Conservation (phyloP, 92 coral and sea anemone genomes). For the Anthopleura xanthogrammica region DNA sequence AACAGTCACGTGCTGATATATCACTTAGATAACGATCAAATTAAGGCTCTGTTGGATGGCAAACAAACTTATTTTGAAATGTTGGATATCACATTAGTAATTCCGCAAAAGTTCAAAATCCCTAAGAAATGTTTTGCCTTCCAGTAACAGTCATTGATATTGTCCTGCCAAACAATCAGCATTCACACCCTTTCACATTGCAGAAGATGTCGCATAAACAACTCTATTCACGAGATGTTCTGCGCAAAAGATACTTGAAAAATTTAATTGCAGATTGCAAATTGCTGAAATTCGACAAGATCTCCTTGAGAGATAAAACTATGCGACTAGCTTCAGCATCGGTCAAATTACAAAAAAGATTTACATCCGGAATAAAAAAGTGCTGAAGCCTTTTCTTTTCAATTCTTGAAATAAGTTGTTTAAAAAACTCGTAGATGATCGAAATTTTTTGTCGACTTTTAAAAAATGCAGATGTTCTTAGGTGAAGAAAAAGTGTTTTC, state of each 20-base stretch:
- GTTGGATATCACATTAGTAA: no score
- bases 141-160: no score
- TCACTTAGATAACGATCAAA: no score
- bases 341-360: slow-evolving; percentile 10
- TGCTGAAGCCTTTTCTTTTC: slow-evolving; percentile 1
- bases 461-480: neutral
- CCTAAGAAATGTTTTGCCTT: no score
- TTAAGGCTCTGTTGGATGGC: no score
- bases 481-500: slow-evolving; percentile 17
- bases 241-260: neutral
- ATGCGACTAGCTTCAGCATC: neutral
- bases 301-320: neutral
- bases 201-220: no score
- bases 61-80: no score
- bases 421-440: neutral
- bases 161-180: no score
- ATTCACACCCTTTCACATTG: no score
- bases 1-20: no score
- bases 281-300: neutral
- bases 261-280: neutral
- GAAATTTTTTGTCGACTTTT: neutral
- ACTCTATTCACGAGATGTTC: neutral
- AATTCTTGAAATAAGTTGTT: slow-evolving; percentile 13
- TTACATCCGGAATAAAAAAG: slow-evolving; percentile 34
- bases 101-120: no score